Conservation (phyloP, 2,888 invertebrate species). For the Gerris lacustris region DNA sequence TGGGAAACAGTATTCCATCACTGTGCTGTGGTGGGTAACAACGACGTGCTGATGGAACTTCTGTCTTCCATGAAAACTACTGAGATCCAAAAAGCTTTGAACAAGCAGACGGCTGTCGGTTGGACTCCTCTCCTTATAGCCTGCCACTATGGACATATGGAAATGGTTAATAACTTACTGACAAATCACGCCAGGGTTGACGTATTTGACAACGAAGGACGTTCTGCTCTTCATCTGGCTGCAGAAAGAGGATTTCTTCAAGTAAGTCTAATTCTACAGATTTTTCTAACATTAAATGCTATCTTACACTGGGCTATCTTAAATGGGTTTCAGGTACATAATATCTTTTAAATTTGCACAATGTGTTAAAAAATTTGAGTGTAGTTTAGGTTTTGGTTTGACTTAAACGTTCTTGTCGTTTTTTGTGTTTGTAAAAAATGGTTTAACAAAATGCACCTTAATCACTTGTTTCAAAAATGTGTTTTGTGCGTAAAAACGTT, state of each 20-base stretch:
- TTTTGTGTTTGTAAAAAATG: no score
- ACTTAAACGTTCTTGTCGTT: no score
- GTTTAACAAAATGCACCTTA: no score
- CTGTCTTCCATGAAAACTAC: slow-evolving; percentile 78
- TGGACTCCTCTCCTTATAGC: slow-evolving; percentile 97
- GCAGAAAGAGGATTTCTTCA: slow-evolving; percentile 82
- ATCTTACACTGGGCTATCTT: no score
- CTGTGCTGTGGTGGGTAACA: slow-evolving; percentile 88
- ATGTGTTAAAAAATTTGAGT: no score
- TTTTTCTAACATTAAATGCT: no score
- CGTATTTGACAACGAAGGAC: slow-evolving; percentile 91
- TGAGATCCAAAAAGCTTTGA: slow-evolving; percentile 85
- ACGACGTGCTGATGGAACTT: slow-evolving; percentile 88
- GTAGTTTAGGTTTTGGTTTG: no score
- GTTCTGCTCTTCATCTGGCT: slow-evolving; percentile 89
- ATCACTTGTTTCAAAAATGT: no score
- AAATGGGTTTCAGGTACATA: no score
- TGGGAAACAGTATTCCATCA: slow-evolving; percentile 93
- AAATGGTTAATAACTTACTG: slow-evolving; percentile 77
- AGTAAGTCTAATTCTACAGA: slow-evolving; percentile 24
- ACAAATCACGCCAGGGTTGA: slow-evolving; percentile 95
- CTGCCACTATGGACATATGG: slow-evolving; percentile 88
- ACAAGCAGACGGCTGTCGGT: slow-evolving; percentile 83
- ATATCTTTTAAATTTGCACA: no score
- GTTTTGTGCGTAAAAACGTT: no score